Conservation (phyloP, 2,797 vertebrate genomes). For the Momotus momota region DNA sequence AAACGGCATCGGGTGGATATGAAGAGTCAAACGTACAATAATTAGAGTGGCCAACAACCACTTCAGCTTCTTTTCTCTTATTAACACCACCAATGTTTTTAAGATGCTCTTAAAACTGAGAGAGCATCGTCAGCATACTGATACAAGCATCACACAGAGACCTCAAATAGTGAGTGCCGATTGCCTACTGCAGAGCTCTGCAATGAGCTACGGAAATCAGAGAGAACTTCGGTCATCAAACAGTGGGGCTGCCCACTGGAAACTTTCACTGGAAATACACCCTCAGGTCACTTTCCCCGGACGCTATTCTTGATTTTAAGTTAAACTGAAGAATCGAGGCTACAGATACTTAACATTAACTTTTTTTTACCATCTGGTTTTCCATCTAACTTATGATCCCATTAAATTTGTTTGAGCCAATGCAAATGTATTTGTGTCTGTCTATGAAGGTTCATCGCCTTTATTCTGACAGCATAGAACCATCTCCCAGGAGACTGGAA, state of each 20-base stretch:
- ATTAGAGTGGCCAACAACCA: background rate
- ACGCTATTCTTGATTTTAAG: background rate
- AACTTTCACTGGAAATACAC: background rate
- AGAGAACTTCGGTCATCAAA: background rate
- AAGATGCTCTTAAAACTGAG: background rate
- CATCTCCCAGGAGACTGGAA: background rate
- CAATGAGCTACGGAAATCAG: background rate
- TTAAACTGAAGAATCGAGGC: background rate
- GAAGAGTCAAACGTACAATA: background rate
- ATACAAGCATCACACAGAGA: too few relatives aligned
- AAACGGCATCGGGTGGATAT: rapidly evolving
- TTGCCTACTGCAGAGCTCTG: background rate
- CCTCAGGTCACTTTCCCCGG: background rate
- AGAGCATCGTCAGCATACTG: background rate
- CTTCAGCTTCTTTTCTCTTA: background rate
- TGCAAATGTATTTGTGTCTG: background rate
- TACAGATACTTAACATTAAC: background rate
- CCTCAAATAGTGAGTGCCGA: rapidly evolving
- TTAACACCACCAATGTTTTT: background rate
- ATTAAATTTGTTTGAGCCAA: background rate
- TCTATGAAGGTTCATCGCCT: background rate
- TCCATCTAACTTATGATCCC: background rate
- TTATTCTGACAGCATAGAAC: background rate
- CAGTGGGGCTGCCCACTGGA: background rate
- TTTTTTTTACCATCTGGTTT: background rate